phyloP scores from a whole-genome alignment of 2,113 vertebrate species.

The Caranx ignobilis region DNA sequence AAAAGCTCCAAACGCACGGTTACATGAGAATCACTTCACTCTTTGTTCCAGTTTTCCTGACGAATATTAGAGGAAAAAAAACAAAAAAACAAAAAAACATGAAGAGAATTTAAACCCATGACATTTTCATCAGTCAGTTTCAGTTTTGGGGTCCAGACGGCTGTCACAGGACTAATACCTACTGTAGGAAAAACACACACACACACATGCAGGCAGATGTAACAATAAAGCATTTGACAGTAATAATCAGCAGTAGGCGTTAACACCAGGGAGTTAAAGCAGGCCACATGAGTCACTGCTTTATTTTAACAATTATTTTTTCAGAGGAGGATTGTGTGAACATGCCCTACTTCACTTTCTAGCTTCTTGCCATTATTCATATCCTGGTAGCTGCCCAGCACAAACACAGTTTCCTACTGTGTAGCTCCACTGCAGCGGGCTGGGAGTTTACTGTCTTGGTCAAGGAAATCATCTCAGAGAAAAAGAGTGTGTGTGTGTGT shows the following conservation, averaged over 20 bases:
- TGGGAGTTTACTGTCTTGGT: constrained; percentile 17
- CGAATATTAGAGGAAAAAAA: neutral
- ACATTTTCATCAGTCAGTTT: constrained; percentile 6
- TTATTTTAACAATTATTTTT: constrained; percentile 45
- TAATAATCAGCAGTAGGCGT: constrained; percentile 3
- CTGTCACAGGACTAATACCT: neutral
- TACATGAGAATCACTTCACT: constrained; percentile 4
- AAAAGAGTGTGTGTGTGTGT: no score
- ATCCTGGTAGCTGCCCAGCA: constrained; percentile 36
- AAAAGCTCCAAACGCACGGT: neutral
- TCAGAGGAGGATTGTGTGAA: constrained; percentile 25
- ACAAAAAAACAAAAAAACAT: neutral
- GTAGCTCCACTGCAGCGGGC: constrained; percentile 6
- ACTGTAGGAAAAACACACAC: neutral
- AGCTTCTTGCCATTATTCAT: constrained; percentile 5
- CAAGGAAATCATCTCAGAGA: neutral
- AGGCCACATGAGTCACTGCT: constrained; percentile 23
- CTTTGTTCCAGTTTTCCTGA: neutral
- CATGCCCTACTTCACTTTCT: constrained; percentile 3
- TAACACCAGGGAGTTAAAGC: constrained; percentile 20
- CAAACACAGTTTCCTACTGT: constrained; percentile 29
- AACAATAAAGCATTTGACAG: constrained; percentile 1
- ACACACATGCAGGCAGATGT: neutral
- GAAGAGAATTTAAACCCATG: neutral
- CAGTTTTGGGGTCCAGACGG: neutral